Evolutionary conservation across 2,888 invertebrate genomes (phyloP), one percentile per base, ranked within the genome.

Genomic region (Nomada flava): DNA sequence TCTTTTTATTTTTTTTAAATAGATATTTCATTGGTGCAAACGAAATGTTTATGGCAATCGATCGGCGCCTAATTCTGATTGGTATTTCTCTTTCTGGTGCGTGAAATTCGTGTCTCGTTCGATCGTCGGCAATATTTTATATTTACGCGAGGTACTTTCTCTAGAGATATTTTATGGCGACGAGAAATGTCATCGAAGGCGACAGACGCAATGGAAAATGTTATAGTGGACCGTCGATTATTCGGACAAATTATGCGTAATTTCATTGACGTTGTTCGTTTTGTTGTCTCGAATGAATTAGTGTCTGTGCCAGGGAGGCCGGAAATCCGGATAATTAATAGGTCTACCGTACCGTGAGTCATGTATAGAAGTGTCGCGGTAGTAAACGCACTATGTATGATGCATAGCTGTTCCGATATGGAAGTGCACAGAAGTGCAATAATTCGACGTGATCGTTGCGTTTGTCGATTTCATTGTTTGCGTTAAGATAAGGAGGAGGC

Each of bases 291-390:
- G 23, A 23, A n/a, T 18, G 11, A 2, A 18, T 2, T 2, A 52
- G 47, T 64, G n/a, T 29, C 15, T 13, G 18, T 36, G 42, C 44
- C 2, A 42, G 2, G 4, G 60, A 62, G 18, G 50, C 13, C 57
- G 18, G 53, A 42, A 69, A 29, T 23, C 13, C 18, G 44, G 2
- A 36, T 62, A 60, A 59, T 64, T 42, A 44, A 57, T 57, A 57
- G 36, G 44, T 76, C 69, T 69, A 47, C 57, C 26, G 62, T 63
- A 18, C 18, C 44, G 62, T 36, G 76, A 79, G 53, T 79, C 74
- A 62, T 69, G 20, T 85, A 59, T 76, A 71, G 76, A 85, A 67
- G 60, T 69, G 57, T 83, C 74, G 74, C 86, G 71, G 69, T 68
- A 82, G 63, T 55, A 76, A 68, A 76, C 29, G 50, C 69, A 71